phyloP scores from a whole-genome alignment of 2,113 vertebrate genomes.

The Epinephelus cyanopodus region DNA sequence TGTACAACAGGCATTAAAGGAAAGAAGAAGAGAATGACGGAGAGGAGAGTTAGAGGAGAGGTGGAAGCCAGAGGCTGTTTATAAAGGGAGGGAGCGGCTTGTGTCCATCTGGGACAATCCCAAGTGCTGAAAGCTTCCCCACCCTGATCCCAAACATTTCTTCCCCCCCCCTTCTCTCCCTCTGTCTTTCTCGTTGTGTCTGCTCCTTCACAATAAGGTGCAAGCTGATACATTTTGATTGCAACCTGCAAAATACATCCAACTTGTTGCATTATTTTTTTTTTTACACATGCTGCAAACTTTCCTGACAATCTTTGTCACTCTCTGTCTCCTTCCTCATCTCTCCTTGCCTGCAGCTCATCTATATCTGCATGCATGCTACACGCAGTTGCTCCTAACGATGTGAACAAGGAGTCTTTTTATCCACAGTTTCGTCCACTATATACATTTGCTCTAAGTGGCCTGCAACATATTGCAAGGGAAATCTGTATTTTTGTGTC shows the following conservation, averaged over 20 bases:
- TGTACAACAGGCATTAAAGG: not conserved
- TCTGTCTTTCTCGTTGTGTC: constrained; percentile 31
- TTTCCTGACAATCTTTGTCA: not conserved
- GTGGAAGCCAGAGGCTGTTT: constrained; percentile 69
- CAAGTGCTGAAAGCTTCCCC: constrained; percentile 79
- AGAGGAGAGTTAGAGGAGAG: constrained; percentile 5
- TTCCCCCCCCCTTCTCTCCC: constrained; percentile 27
- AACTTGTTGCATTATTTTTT: constrained; percentile 31
- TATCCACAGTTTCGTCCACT: not conserved
- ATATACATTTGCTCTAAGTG: not conserved
- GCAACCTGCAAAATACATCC: constrained; percentile 29
- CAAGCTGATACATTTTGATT: constrained; percentile 16
- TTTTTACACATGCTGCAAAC: not conserved
- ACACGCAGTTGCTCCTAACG: constrained; percentile 1
- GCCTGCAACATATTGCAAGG: not conserved
- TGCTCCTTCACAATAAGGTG: constrained; percentile 47
- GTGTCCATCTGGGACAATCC: constrained; percentile 83
- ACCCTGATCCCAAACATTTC: constrained; percentile 78
- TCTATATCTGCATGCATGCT: not conserved
- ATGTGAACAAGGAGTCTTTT: not conserved
- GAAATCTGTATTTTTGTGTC: not conserved
- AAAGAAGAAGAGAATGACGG: constrained; percentile 15
- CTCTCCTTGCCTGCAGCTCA: constrained; percentile 2
- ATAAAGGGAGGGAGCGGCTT: constrained; percentile 78
- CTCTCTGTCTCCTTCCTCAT: too few species aligned